phyloP scores from a whole-genome alignment of 2,113 vertebrate genomes.

The Amphiprion percula region DNA sequence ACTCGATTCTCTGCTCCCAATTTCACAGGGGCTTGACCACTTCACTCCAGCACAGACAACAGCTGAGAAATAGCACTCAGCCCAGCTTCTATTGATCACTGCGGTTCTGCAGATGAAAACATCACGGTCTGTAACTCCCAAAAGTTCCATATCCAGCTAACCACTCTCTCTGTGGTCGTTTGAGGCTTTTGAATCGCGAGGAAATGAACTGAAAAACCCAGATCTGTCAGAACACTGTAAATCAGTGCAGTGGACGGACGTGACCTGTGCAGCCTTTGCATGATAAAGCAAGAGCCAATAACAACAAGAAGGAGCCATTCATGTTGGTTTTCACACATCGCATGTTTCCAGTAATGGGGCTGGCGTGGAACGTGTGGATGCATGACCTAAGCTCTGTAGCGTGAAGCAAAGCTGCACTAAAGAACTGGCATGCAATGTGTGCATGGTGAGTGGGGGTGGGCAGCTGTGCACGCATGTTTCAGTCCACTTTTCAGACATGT shows the following conservation, averaged over 20 bases:
- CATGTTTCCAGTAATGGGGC: conserved; percentile 30
- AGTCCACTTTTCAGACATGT: background rate
- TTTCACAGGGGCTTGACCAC: conserved; percentile 65
- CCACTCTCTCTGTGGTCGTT: background rate
- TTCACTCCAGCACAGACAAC: conserved; percentile 4
- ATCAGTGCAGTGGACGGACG: conserved; percentile 15
- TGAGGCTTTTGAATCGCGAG: conserved; percentile 12
- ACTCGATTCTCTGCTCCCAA: conserved; percentile 54
- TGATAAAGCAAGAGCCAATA: conserved; percentile 27
- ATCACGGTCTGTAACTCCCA: conserved; percentile 21
- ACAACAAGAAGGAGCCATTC: conserved; percentile 19
- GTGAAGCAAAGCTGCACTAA: conserved; percentile 29
- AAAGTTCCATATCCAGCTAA: conserved; percentile 19
- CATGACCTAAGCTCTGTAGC: conserved; percentile 19
- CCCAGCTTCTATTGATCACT: conserved; percentile 41
- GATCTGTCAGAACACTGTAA: conserved; percentile 26
- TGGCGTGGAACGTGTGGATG: conserved; percentile 26
- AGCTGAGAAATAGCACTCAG: conserved; percentile 27
- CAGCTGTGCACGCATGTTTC: background rate
- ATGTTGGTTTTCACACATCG: conserved; percentile 23
- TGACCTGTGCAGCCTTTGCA: conserved; percentile 26
- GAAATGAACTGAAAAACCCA: conserved; percentile 32
- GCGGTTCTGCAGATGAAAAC: conserved; percentile 46
- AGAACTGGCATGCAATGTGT: conserved; percentile 24
- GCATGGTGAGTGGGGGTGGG: background rate